phyloP scores from a whole-genome alignment of 2,888 invertebrate genomes.

The Dolomedes plantarius region DNA sequence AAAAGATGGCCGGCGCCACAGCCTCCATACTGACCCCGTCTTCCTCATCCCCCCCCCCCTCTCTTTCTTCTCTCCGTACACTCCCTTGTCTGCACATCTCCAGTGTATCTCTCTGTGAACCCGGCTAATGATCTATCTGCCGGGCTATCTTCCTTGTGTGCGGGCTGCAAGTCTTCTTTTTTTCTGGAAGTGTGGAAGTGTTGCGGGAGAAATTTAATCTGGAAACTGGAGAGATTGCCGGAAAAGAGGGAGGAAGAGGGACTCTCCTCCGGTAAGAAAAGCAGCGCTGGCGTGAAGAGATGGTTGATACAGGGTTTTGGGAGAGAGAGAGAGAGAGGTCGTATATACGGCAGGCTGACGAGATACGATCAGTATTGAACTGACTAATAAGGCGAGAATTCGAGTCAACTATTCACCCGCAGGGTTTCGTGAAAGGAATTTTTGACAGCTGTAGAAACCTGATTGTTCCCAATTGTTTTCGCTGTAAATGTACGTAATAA shows the following conservation, averaged over 20 bases:
- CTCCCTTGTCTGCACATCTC: background rate
- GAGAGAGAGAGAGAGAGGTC: too few relatives aligned
- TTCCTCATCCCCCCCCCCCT: background rate
- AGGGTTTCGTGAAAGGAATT: too few relatives aligned
- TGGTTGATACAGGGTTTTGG: too few relatives aligned
- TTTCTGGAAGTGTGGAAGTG: slow-evolving; percentile 24
- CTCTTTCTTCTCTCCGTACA: background rate
- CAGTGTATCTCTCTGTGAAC: slow-evolving; percentile 1
- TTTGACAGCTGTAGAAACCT: too few relatives aligned
- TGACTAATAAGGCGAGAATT: too few relatives aligned
- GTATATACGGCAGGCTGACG: too few relatives aligned
- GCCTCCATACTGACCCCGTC: slow-evolving; percentile 36
- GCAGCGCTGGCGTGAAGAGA: too few relatives aligned
- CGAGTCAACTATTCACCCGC: too few relatives aligned
- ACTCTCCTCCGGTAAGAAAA: too few relatives aligned
- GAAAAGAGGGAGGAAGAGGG: slow-evolving; percentile 17
- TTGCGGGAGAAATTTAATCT: slow-evolving; percentile 56
- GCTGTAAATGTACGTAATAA: too few relatives aligned
- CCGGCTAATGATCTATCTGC: slow-evolving; percentile 24
- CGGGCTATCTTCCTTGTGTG: background rate
- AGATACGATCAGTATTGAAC: too few relatives aligned
- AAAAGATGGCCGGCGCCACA: slow-evolving; percentile 59
- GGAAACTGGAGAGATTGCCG: slow-evolving; percentile 62
- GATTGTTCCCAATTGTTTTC: too few relatives aligned
- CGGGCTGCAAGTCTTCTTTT: background rate